Conservation (phyloP, 35 echinoderm and acorn worm species). For the Anneissia japonica region DNA sequence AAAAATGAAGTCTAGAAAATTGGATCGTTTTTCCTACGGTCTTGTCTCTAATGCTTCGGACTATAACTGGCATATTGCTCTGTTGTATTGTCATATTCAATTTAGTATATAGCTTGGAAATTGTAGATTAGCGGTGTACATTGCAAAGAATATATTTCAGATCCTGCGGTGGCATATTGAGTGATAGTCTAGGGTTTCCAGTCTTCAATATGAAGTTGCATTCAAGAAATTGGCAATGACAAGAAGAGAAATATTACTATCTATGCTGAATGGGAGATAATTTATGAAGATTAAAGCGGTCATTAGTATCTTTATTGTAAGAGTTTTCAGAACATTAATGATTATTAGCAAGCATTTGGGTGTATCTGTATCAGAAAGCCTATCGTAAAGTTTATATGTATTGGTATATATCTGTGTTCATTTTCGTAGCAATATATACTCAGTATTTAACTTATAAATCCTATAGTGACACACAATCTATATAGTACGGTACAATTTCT, state of each 20-base stretch:
- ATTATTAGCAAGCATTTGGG: no score
- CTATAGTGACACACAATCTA: no score
- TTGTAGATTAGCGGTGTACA: background rate
- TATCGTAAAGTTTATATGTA: no score
- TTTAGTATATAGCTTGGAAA: background rate
- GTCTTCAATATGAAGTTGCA: background rate
- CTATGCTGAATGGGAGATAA: background rate
- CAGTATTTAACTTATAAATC: no score
- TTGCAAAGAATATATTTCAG: background rate
- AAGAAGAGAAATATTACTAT: background rate
- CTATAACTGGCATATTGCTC: background rate
- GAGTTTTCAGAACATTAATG: no score
- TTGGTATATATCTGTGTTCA: no score
- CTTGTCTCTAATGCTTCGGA: background rate
- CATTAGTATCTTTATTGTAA: background rate
- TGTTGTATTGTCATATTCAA: background rate
- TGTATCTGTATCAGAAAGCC: no score
- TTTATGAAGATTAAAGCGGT: background rate
- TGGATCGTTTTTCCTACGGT: background rate
- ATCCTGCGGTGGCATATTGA: background rate
- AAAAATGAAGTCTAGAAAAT: background rate
- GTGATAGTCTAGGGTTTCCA: background rate
- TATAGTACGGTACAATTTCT: no score
- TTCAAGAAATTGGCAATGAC: background rate
- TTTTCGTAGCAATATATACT: no score